Percentiles rank a stretch among this genome's conserved stretches.
Conservation (phyloP, 2,888 invertebrate species). For the Strigamia transsilvanica region DNA sequence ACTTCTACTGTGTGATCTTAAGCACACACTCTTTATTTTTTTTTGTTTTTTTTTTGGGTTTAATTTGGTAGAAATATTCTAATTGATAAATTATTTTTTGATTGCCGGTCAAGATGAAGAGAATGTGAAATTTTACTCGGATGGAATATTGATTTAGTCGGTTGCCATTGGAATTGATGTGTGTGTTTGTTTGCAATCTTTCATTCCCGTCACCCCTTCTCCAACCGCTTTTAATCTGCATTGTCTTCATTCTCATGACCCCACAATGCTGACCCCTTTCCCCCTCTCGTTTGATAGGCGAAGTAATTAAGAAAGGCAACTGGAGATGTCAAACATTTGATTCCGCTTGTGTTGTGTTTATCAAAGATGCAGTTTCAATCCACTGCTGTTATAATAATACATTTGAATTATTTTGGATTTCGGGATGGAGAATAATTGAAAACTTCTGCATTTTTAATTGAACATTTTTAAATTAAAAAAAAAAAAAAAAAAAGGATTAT, state of each 20-base stretch:
- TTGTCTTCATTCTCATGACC: constrained; percentile 30
- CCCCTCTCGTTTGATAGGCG: constrained; percentile 10
- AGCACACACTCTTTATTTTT: too few species aligned
- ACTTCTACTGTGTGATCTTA: too few species aligned
- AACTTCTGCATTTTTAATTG: not conserved
- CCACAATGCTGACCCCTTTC: not conserved
- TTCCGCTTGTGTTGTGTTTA: not conserved
- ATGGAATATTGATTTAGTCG: constrained; percentile 16
- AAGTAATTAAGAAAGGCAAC: constrained; percentile 30
- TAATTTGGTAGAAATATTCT: too few species aligned
- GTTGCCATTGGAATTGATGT: constrained; percentile 25
- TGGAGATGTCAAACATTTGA: constrained; percentile 17
- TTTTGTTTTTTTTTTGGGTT: too few species aligned
- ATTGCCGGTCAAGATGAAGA: not conserved
- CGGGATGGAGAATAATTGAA: too few species aligned
- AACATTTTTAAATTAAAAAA: not conserved
- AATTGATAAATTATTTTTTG: not conserved
- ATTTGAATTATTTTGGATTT: not conserved
- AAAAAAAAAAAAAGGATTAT: too few species aligned
- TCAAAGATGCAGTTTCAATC: constrained; percentile 5
- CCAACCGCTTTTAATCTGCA: constrained; percentile 17
- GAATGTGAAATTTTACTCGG: not conserved
- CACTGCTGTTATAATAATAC: not conserved
- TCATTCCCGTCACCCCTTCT: constrained; percentile 1
- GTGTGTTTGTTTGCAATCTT: constrained; percentile 9